Evolutionary conservation across 1,140 invertebrate genomes (phyloP), one percentile per base, ranked within the genome.

Genomic region (Latrodectus geometricus): DNA sequence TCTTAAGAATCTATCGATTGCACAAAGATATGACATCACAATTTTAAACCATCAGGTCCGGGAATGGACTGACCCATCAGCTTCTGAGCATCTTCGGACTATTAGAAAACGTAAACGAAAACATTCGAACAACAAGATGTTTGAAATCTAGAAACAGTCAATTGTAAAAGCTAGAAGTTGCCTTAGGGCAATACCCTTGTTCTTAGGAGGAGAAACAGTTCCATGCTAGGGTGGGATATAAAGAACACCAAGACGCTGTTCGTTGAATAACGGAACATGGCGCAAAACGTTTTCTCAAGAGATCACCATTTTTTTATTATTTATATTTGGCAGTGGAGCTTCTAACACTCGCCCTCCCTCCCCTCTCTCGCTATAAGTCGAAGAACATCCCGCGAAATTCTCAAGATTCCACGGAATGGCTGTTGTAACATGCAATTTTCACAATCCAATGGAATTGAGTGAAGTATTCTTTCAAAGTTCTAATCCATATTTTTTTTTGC

Each of bases 101-200:
- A 35, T 35, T 15, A 84, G 70, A 86, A 23, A 77, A 68, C 20
- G 35, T 68, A 72, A 78, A 77, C 74, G 77, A 77, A n/a, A n/a
- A n/a, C n/a, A n/a, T n/a, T 86, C 66, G 74, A 86, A 61, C 83
- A 86, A 86, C 83, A 21, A 86, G 83, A 86, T 86, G 83, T 86
- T 81, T 86, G 68, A 86, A 86, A 74, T 70, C 83, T 86, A 86
- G 74, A 86, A 84, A 84, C 83, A 86, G 75, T 86, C 74, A 61
- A 74, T 75, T 54, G 52, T 69, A 85, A 77, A 85, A 76, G 75
- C 83, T 86, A 86, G 74, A 61, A 48, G 21, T 17, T 68, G 61
- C 74, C 72, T 23, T 77, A 14, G 8, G n/a, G 49, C 72, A 20
- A 52, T 23, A 50, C 48, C 35, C 20, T 20, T 50, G 50, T 21